A percentile compares a stretch with the other conserved stretches of the same genome.
phyloP scores from a whole-genome alignment of 2,888 invertebrate species.

The Therioaphis trifolii region DNA sequence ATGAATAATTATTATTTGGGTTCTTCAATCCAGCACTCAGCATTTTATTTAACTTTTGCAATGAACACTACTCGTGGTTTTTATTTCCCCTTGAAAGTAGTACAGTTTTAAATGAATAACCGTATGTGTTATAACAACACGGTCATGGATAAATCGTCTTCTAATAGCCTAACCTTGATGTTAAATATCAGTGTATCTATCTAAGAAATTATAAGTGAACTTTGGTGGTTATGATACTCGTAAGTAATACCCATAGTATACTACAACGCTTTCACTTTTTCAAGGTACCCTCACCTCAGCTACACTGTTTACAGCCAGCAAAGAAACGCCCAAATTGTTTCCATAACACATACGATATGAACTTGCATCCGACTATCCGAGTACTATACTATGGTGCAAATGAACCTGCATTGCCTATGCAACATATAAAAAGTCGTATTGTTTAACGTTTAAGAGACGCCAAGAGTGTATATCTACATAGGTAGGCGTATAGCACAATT shows the following conservation, averaged over 20 bases:
- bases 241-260: too few relatives aligned
- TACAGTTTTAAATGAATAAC: too few relatives aligned
- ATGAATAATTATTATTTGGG: too few relatives aligned
- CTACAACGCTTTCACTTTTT: conserved; percentile 12
- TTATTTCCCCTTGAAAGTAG: too few relatives aligned
- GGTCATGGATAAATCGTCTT: conserved; percentile 10
- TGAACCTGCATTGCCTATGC: background rate
- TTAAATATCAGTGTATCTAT: background rate
- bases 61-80: too few relatives aligned
- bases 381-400: background rate
- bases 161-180: background rate
- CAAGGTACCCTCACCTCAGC: background rate
- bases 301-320: background rate
- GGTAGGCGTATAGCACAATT: background rate
- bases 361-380: background rate
- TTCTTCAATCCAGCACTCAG: too few relatives aligned
- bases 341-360: background rate
- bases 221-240: background rate
- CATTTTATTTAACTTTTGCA: too few relatives aligned
- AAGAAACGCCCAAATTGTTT: conserved; percentile 3
- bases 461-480: background rate
- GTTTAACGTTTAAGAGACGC: background rate
- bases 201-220: background rate
- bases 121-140: background rate
- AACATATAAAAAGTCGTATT: background rate